Conservation (phyloP, 2,888 invertebrate genomes). For the Cosmopolites sordidus region DNA sequence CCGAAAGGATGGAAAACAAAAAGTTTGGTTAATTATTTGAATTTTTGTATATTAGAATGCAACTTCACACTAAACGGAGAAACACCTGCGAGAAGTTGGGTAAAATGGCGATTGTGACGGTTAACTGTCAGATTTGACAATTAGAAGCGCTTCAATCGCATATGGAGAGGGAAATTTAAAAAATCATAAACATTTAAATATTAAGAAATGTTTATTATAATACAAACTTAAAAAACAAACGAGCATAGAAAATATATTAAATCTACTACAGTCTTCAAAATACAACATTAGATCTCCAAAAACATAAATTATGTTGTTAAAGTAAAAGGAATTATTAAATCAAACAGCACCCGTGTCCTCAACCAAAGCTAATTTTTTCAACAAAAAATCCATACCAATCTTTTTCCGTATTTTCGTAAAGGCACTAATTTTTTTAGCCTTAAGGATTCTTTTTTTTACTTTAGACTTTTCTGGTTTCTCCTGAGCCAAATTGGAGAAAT, state of each 20-base stretch:
- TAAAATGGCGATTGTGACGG: constrained; percentile 30
- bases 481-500: constrained; percentile 14
- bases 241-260: no score
- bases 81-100: constrained; percentile 31
- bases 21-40: constrained; percentile 20
- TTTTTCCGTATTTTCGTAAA: constrained; percentile 25
- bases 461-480: constrained; percentile 23
- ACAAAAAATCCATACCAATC: constrained; percentile 24
- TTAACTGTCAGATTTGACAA: background rate
- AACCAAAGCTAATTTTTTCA: constrained; percentile 10
- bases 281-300: no score
- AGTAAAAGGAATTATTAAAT: no score
- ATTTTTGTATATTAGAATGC: constrained; percentile 10
- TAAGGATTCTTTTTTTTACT: constrained; percentile 26
- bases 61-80: constrained; percentile 11
- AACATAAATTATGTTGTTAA: no score
- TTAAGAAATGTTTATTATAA: background rate
- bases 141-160: background rate
- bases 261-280: background rate
- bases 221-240: no score
- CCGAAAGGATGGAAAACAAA: constrained; percentile 11
- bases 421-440: constrained; percentile 24
- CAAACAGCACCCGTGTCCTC: background rate
- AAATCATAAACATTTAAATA: background rate
- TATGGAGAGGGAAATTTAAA: background rate